phyloP scores from a whole-genome alignment of 2,888 invertebrate species.

The Gryllus longicercus region DNA sequence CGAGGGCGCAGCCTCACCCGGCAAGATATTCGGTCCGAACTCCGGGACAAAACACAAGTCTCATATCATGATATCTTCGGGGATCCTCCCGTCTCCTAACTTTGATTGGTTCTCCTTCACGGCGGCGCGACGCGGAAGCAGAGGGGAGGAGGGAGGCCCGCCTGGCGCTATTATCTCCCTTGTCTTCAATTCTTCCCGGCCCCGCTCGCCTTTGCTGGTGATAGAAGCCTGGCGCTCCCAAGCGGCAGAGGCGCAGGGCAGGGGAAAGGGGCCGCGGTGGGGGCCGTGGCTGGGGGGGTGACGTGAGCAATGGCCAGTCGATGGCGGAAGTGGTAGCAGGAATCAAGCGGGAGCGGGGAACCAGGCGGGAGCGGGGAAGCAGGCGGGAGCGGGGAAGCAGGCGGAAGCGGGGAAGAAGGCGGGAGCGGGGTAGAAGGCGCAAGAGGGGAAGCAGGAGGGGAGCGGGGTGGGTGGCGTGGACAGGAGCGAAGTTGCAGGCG shows the following conservation, averaged over 20 bases:
- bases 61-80: slow-evolving; percentile 6
- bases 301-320: no score
- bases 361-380: no score
- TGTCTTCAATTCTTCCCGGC: slow-evolving; percentile 4
- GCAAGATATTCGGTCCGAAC: not conserved
- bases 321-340: not conserved
- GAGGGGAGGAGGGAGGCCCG: not conserved
- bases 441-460: no score
- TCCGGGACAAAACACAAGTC: not conserved
- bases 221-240: not conserved
- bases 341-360: no score
- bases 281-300: not conserved
- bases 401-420: no score
- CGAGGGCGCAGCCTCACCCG: not conserved
- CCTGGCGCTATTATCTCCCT: not conserved
- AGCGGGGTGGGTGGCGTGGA: no score
- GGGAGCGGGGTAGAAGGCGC: no score
- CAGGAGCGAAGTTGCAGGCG: no score
- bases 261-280: not conserved
- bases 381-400: no score
- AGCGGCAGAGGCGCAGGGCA: not conserved
- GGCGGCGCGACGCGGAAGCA: not conserved
- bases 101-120: not conserved
- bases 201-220: not conserved
- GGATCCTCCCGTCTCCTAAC: not conserved